phyloP scores from a whole-genome alignment of 2,888 invertebrate genomes.

The Gerris lacustris region DNA sequence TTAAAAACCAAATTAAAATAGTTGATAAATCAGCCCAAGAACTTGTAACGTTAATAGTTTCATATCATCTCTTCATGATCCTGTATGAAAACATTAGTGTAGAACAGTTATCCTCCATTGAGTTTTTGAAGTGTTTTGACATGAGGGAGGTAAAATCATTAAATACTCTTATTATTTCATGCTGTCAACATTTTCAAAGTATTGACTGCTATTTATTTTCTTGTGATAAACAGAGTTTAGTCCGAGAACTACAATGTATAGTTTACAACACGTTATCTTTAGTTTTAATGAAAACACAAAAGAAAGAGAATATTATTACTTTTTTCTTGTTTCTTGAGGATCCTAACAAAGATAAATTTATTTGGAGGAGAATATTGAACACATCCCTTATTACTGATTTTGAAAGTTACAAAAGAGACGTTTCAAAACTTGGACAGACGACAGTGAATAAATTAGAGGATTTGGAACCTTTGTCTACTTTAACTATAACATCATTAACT shows the following conservation, averaged over 20 bases:
- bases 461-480: too few relatives aligned
- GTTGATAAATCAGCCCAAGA: not conserved
- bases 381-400: not conserved
- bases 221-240: not conserved
- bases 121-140: not conserved
- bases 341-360: not conserved
- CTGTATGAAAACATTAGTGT: not conserved
- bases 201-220: not conserved
- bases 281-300: not conserved
- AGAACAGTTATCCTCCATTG: not conserved
- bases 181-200: too few relatives aligned
- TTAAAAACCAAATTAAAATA: not conserved
- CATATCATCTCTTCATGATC: not conserved
- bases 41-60: not conserved
- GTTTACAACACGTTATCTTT: not conserved
- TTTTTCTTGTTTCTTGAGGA: not conserved
- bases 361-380: not conserved
- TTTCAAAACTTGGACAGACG: too few relatives aligned
- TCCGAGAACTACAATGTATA: not conserved
- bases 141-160: not conserved
- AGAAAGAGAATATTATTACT: not conserved
- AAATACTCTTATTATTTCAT: not conserved
- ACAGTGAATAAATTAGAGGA: too few relatives aligned
- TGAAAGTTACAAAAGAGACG: not conserved
- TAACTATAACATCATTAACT: too few relatives aligned